Conservation (phyloP, 2,113 vertebrate genomes). For the Seriola quinqueradiata region DNA sequence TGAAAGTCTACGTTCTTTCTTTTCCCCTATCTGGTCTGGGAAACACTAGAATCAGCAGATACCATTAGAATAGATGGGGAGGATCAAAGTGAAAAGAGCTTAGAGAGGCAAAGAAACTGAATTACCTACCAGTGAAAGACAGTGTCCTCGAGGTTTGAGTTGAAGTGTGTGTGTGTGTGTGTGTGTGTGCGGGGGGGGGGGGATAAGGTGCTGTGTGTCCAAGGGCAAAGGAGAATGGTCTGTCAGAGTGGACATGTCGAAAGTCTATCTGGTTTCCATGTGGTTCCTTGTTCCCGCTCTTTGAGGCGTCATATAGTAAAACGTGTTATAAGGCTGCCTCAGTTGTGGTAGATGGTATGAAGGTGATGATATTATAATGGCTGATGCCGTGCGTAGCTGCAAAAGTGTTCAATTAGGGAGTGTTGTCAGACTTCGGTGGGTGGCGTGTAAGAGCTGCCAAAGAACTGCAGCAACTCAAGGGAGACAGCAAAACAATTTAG, state of each 20-base stretch:
- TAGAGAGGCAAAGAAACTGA: conserved; percentile 58
- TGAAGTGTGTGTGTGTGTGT: not conserved
- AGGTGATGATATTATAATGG: not conserved
- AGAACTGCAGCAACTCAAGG: conserved; percentile 13
- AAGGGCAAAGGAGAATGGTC: conserved; percentile 48
- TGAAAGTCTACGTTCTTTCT: conserved; percentile 67
- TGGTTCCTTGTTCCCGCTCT: not conserved
- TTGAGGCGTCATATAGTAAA: not conserved
- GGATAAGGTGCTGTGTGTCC: conserved; percentile 11
- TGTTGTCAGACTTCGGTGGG: conserved; percentile 26
- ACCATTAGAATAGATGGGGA: conserved; percentile 38
- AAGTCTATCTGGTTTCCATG: not conserved
- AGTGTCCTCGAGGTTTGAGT: conserved; percentile 45
- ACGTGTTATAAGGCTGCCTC: not conserved
- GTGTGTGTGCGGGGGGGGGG: not conserved
- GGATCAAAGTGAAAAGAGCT: conserved; percentile 61
- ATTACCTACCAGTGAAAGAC: conserved; percentile 55
- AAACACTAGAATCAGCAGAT: conserved; percentile 71
- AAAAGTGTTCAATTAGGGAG: conserved; percentile 3
- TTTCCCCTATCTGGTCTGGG: conserved; percentile 27
- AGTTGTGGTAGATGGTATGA: not conserved
- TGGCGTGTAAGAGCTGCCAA: conserved; percentile 15
- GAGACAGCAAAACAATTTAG: conserved; percentile 24
- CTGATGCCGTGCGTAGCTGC: not conserved
- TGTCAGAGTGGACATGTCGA: conserved; percentile 31